Evolutionary conservation across 1,140 invertebrate species (phyloP), one percentile per base, ranked within the genome.

Genomic region (Achroia grisella): DNA sequence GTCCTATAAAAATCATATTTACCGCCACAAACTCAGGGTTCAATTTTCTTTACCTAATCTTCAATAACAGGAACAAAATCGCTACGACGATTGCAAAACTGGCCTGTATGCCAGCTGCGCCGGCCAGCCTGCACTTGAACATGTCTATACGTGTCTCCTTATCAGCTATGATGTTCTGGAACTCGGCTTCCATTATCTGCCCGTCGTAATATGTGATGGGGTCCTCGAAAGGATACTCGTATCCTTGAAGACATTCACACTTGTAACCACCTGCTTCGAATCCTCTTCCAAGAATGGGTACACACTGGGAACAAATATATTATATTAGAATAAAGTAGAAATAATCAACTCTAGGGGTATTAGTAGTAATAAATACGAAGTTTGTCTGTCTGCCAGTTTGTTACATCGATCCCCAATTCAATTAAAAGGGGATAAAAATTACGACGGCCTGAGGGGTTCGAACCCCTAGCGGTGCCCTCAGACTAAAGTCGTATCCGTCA

Each of bases 191-290:
- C 28, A 98, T 92, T 11, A 97, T 87, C 86, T 99, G 97, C 0
- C 97, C 97, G 82, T 99, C 97, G 74, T 95, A 98, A 79, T 98
- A 99, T 2, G 94, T 98, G 62, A 94, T 97, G 3, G 90, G 87
- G 84, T 97, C 96, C 86, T 98, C 96, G 75, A 97, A 98, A 0
- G 97, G 97, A 89, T 98, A 99, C 75, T 99, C 98, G 71, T 92
- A 99, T 14, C 97, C 97, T 87, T 99, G 97, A 41, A 95, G 91
- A 72, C 97, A 99, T 77, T 98, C 97, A 82, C 98, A 99, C 86
- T 99, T 99, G 86, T 99, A 99, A n/a, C 96, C 96, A 39, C 97
- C 97, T 9, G 91, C 91, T 54, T 96, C 92, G 77, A 95, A 98
- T 35, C 95, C 94, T 74, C 96, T 89, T 10, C 97, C 96, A 57